A percentile compares a stretch with the other conserved stretches of the same genome.
Conservation (phyloP, 2,797 vertebrate species). For the Falco novaeseelandiae region DNA sequence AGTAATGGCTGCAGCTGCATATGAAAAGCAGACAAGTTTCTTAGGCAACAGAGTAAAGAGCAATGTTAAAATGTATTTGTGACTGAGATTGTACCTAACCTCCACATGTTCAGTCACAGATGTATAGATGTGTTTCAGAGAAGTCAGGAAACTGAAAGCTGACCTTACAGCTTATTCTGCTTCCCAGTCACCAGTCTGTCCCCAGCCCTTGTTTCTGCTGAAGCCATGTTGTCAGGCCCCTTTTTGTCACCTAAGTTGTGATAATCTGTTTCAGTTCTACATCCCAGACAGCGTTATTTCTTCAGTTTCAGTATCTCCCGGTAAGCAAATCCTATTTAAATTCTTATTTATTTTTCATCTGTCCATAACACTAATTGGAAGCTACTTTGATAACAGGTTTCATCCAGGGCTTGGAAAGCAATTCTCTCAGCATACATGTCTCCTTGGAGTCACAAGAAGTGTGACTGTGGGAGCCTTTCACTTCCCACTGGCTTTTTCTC, state of each 20-base stretch:
- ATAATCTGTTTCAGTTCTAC: not conserved
- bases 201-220: not conserved
- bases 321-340: not conserved
- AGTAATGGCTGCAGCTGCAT: not conserved
- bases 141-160: not conserved
- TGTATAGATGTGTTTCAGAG: not conserved
- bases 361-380: not conserved
- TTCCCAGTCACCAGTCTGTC: not conserved
- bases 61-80: not conserved
- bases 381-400: not conserved
- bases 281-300: not conserved
- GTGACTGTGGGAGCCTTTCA: not conserved
- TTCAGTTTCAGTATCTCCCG: not conserved
- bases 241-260: not conserved
- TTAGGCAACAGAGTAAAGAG: not conserved
- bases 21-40: not conserved
- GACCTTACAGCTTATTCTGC: not conserved
- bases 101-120: not conserved
- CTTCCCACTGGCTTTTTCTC: not conserved
- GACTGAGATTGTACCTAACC: not conserved
- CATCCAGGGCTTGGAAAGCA: not conserved
- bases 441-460: accelerated
- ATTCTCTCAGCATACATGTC: not conserved
- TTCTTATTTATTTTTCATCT: accelerated
- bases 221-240: not conserved